Percentiles rank a stretch among this genome's conserved stretches.
phyloP scores from a whole-genome alignment of 2,888 invertebrate genomes.

The Alloscopus bannaensis region DNA sequence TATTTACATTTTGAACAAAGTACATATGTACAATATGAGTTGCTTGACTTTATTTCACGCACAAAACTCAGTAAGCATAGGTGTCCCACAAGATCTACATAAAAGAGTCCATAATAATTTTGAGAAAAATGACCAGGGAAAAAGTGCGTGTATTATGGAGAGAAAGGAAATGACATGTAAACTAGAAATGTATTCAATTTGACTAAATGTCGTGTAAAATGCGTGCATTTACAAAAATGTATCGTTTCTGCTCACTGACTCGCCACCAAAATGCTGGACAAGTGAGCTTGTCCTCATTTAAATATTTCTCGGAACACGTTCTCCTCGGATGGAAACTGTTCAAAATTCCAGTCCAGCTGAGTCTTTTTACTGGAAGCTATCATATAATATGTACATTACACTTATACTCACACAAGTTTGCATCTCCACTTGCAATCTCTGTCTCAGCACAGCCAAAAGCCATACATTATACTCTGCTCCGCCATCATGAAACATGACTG shows the following conservation, averaged over 20 bases:
- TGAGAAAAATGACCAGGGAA: not conserved
- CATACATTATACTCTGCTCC: not conserved
- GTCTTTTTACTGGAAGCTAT: no score
- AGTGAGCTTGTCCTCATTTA: conserved; percentile 30
- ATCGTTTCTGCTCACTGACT: not conserved
- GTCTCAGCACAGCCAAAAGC: not conserved
- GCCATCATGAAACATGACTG: not conserved
- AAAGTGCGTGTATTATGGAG: not conserved
- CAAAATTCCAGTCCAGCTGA: conserved; percentile 28
- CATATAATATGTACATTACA: no score
- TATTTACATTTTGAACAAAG: no score
- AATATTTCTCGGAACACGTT: conserved; percentile 16
- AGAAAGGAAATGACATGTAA: conserved; percentile 32
- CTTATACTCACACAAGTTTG: no score
- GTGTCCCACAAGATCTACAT: not conserved
- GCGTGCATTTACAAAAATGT: conserved; percentile 18
- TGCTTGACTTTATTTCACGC: no score
- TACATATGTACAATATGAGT: no score
- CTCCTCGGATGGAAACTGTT: conserved; percentile 1
- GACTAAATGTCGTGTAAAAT: conserved; percentile 24
- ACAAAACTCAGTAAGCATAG: no score
- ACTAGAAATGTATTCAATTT: conserved; percentile 28
- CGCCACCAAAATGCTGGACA: conserved; percentile 16
- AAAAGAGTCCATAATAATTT: conserved; percentile 15
- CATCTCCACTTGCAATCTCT: no score